Evolutionary conservation across 2,888 invertebrate species (phyloP), one percentile per base, ranked within the genome.

Genomic region (Zygaena filipendulae): DNA sequence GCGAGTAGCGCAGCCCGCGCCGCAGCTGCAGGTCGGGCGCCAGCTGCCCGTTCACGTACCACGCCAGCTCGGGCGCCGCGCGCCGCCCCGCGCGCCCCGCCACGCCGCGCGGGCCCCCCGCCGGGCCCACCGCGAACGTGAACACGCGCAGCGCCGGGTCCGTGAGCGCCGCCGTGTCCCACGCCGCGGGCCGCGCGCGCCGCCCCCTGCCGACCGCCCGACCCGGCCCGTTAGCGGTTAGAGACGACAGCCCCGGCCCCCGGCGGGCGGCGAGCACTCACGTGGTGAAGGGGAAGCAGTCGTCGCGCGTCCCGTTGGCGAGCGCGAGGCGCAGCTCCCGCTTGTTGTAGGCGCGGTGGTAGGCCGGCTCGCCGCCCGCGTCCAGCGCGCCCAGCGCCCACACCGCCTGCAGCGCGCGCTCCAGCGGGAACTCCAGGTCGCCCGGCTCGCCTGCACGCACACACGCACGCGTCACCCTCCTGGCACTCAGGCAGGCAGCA

Each of bases 1-100:
- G 93, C 8, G 84, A 87, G 74, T 97, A 97, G 0, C 87, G 88
- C 30, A 92, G 80, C 0, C 95, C 95, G 29, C 96, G 77, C 35
- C 92, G 84, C 45, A 97, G 75, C 83, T 91, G 94, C 36, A 97
- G 71, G 62, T 95, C 94, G 0, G 95, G 95, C 26, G 89, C 86
- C 46, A 96, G 77, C 51, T 87, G 86, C 0, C 96, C 96, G 67
- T 97, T 95, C 36, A 97, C 90, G 69, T 95, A 97, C 94, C 95
- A 96, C 7, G 93, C 88, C 22, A 91, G 72, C 87, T 89, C 43
- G 84, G 88, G 19, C 86, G 84, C 10, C 85, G 84, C 58, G 86
- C 37, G 87, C 87, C 25, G 86, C 80, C 23, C 87, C 87, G 60
- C 35, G 85, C 13, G 84, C 84, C 57, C 31, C 36, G 33, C 25